phyloP scores from a whole-genome alignment of 37 sponge, comb jelly and placozoan species.

The Bolinopsis microptera region DNA sequence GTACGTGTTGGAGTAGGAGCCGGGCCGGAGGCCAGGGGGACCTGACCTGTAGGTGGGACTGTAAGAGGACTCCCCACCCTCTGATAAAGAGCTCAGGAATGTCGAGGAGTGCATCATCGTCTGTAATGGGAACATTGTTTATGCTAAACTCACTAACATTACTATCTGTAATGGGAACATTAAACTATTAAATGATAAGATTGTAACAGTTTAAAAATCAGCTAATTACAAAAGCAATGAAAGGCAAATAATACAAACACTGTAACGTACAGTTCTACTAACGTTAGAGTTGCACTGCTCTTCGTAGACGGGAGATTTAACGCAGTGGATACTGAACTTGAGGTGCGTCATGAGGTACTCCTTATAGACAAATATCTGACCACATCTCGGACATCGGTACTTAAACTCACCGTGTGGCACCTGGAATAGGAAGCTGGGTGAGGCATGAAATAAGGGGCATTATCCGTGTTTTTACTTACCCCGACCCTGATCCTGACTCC shows the following conservation, averaged over 20 bases:
- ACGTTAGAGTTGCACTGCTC: not conserved
- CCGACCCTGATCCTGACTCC: too few relatives aligned
- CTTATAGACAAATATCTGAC: conserved; percentile 34
- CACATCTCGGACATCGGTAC: conserved; percentile 36
- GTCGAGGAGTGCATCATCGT: not conserved
- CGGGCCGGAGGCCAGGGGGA: not conserved
- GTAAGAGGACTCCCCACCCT: conserved; percentile 22
- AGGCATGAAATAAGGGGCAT: not conserved
- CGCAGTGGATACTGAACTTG: conserved; percentile 49
- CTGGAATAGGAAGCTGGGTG: not conserved
- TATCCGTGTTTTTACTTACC: too few relatives aligned
- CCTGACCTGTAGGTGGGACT: conserved; percentile 4
- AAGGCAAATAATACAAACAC: too few relatives aligned
- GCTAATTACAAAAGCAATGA: too few relatives aligned
- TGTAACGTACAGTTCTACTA: too few relatives aligned
- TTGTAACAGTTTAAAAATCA: too few relatives aligned
- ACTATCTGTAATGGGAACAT: too few relatives aligned
- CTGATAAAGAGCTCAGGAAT: not conserved
- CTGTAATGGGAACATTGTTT: not conserved
- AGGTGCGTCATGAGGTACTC: conserved; percentile 51
- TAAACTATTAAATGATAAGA: too few relatives aligned
- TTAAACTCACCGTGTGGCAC: conserved; percentile 53
- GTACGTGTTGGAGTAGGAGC: not conserved
- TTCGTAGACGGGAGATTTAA: not conserved
- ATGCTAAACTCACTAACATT: too few relatives aligned